Base-by-base conservation (phyloP, 1,140 invertebrate genomes). In the Spodoptera litura region DNA sequence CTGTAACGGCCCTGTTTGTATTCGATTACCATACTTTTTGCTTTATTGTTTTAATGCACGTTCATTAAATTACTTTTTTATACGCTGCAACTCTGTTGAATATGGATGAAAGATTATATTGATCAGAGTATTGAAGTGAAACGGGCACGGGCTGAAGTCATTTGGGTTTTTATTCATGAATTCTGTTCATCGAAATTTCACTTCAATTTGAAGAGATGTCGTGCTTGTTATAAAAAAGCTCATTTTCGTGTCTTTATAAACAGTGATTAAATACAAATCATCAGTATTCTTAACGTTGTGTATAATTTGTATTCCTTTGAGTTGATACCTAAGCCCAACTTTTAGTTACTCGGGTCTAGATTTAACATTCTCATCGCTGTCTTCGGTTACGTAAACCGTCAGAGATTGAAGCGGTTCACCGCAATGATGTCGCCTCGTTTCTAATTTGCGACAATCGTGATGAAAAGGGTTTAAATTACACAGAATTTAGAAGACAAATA, bases 1-100 rank as follows among this genome's bases (percentile, higher is more conserved):
- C 84, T 84, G 80, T 85, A 78, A 89, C 84, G 82, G 83, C 83
- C 68, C 73, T 79, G 83, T 90, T 91, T 87, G 87, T 88, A 83
- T 89, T 88, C 82, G 84, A 88, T 88, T 87, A 83, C 76, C 78
- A 78, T 81, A 80, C 77, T 82, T 71, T 66, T 80, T 71, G 70
- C 53, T 78, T 58, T 82, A 71, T 81, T 75, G 82, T 71, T 44
- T 78, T 79, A 64, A 61, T 70, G 53, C 56, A 66, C 51, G 61
- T 66, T 66, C 52, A 56, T 76, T 66, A 66, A 53, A 76, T 76
- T 55, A 52, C 62, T 49, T 49, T 66, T 66, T 53, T 75, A 75
- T 64, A 31, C 59, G 53, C 15, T 77, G 62, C 62, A 59, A 12
- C 12, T 73, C 56, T 66, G 31, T 73, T 73, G 53, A 73, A 59